These are phyloP conservation scores for Pterocles gutturalis DNA, from an alignment of 2,113 vertebrate species.

Conservation along the genomic window DNA sequence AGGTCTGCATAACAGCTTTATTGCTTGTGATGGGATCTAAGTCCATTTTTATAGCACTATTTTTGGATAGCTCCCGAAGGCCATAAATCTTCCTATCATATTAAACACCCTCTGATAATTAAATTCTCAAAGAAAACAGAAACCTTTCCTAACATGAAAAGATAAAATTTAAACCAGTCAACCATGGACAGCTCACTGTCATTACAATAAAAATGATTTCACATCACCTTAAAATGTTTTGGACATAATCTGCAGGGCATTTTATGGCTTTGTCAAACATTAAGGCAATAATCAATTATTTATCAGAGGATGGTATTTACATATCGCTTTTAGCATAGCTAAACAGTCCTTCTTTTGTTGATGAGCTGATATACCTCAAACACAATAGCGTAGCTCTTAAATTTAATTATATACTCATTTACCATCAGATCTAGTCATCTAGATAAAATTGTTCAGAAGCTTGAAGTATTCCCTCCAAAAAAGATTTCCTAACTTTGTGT, in stretches of 20 bases:
- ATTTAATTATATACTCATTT: slow-evolving; percentile 77
- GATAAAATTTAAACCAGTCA: slow-evolving; percentile 72
- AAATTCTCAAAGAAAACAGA: slow-evolving; percentile 71
- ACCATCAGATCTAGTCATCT: slow-evolving; percentile 69
- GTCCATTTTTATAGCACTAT: slow-evolving; percentile 66
- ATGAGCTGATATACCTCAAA: slow-evolving; percentile 56
- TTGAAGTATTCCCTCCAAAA: slow-evolving; percentile 70
- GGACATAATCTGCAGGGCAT: slow-evolving; percentile 64
- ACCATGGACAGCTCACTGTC: slow-evolving; percentile 70
- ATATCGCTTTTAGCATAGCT: slow-evolving; percentile 66
- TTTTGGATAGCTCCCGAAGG: slow-evolving; percentile 70
- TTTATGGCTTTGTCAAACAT: slow-evolving; percentile 76
- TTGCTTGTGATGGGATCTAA: slow-evolving; percentile 59
- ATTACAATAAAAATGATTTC: slow-evolving; percentile 72
- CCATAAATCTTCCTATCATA: slow-evolving; percentile 68
- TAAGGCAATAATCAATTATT: slow-evolving; percentile 76
- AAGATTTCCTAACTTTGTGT: slow-evolving; percentile 81
- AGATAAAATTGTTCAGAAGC: slow-evolving; percentile 68
- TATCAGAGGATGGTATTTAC: slow-evolving; percentile 73
- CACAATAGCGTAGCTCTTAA: slow-evolving; percentile 57
- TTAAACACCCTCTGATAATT: slow-evolving; percentile 78
- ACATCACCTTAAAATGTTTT: slow-evolving; percentile 66
- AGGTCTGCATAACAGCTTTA: slow-evolving; percentile 52
- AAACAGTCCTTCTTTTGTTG: slow-evolving; percentile 56
- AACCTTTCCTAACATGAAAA: slow-evolving; percentile 66